Conservation (phyloP, 30 jellyfish, hydroid and myxozoan genomes). For the Hydractinia echinata region DNA sequence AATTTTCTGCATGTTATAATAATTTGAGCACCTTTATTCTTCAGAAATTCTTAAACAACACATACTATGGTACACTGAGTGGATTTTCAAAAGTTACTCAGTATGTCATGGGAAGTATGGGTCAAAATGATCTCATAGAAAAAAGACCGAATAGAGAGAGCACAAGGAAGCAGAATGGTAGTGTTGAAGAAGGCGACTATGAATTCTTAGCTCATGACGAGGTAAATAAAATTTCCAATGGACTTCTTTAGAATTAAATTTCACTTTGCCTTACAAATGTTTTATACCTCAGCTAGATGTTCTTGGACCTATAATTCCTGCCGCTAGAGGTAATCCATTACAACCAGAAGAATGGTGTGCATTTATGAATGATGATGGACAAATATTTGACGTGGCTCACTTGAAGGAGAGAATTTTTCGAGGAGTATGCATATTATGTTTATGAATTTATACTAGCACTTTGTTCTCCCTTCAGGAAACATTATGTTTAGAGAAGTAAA, state of each 20-base stretch:
- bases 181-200: slow-evolving; percentile 29
- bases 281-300: slow-evolving; percentile 23
- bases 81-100: slow-evolving; percentile 78
- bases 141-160: slow-evolving; percentile 46
- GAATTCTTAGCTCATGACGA: slow-evolving; percentile 33
- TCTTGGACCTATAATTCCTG: slow-evolving; percentile 56
- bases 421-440: slow-evolving; percentile 57
- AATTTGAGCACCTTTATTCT: neutral
- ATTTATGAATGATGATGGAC: slow-evolving; percentile 73
- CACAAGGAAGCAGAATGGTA: neutral
- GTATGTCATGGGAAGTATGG: slow-evolving; percentile 62
- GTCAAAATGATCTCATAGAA: slow-evolving; percentile 67
- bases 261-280: neutral
- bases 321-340: slow-evolving; percentile 49
- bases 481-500: no score
- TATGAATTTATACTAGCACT: no score
- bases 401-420: slow-evolving; percentile 65
- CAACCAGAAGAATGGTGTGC: slow-evolving; percentile 97
- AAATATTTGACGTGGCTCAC: slow-evolving; percentile 34
- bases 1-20: neutral
- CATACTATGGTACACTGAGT: slow-evolving; percentile 69
- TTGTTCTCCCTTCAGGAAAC: no score
- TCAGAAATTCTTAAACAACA: slow-evolving; percentile 55
- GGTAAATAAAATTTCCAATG: neutral
- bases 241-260: neutral